Percentiles rank a stretch among this genome's conserved stretches.
phyloP scores from a whole-genome alignment of 2,888 invertebrate genomes.

The Drosophila subquinaria region DNA sequence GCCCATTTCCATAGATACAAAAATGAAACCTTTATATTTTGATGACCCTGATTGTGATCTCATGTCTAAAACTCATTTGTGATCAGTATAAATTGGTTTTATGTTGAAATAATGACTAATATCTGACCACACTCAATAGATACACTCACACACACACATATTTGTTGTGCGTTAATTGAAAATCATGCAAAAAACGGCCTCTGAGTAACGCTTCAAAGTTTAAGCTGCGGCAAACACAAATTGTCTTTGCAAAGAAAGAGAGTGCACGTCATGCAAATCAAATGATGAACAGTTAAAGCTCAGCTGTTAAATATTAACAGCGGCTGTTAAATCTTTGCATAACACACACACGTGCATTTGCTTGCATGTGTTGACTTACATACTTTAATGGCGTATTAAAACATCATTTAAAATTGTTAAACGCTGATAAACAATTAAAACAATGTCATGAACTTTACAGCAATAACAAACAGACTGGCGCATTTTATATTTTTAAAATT shows the following conservation, averaged over 20 bases:
- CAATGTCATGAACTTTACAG: conserved; percentile 65
- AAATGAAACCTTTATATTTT: conserved; percentile 11
- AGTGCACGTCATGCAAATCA: background rate
- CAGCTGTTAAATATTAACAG: conserved; percentile 14
- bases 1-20: conserved; percentile 8
- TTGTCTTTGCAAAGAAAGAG: conserved; percentile 25
- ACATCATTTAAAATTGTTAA: conserved; percentile 29
- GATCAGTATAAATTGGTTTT: conserved; percentile 61
- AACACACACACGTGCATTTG: background rate
- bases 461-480: conserved; percentile 51
- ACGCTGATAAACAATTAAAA: conserved; percentile 42
- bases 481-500: conserved; percentile 39
- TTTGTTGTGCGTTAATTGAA: conserved; percentile 56
- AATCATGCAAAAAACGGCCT: conserved; percentile 47
- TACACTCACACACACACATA: conserved; percentile 1
- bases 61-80: conserved; percentile 58
- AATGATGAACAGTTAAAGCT: background rate
- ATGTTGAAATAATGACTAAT: conserved; percentile 67
- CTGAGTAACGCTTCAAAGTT: conserved; percentile 62
- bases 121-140: conserved; percentile 38
- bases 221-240: conserved; percentile 14
- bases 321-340: conserved; percentile 1
- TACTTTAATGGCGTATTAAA: conserved; percentile 26
- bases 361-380: background rate
- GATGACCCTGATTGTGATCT: conserved; percentile 64